Percentiles rank a stretch among this genome's conserved stretches.
These are phyloP conservation scores for Eristalinus aeneus DNA, from an alignment of 2,888 invertebrate genomes.

Conservation along the genomic window DNA sequence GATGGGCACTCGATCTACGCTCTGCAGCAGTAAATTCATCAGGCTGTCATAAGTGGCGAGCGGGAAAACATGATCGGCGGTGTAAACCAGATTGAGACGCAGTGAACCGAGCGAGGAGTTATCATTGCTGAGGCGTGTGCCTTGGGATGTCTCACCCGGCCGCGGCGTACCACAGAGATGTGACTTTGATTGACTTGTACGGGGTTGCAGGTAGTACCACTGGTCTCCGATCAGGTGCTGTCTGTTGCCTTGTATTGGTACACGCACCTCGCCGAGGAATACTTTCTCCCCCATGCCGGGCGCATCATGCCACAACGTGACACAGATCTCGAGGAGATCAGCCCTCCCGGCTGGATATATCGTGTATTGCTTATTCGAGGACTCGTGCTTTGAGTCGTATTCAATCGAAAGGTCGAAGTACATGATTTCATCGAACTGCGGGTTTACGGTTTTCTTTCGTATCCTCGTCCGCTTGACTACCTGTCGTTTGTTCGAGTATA, in stretches of 20 bases:
- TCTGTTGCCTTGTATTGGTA: constrained; percentile 86
- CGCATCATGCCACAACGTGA: constrained; percentile 93
- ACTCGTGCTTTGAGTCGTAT: constrained; percentile 79
- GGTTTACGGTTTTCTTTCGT: constrained; percentile 94
- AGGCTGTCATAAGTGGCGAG: constrained; percentile 90
- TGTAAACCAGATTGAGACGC: constrained; percentile 92
- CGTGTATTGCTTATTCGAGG: constrained; percentile 82
- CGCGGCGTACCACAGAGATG: not conserved
- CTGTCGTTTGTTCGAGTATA: constrained; percentile 90
- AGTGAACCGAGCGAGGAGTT: constrained; percentile 88
- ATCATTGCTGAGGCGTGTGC: constrained; percentile 84
- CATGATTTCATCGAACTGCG: constrained; percentile 93
- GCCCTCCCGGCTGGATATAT: constrained; percentile 83
- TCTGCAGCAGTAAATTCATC: constrained; percentile 87
- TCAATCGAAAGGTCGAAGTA: constrained; percentile 87
- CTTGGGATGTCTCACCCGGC: constrained; percentile 88
- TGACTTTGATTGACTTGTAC: constrained; percentile 84
- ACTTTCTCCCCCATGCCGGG: constrained; percentile 88
- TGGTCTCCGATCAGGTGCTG: constrained; percentile 84
- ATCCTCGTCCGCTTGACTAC: constrained; percentile 91
- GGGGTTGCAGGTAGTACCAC: constrained; percentile 88
- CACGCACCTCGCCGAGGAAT: constrained; percentile 93
- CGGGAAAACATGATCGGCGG: constrained; percentile 94
- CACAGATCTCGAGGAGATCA: constrained; percentile 90
- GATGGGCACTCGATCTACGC: constrained; percentile 83